These are phyloP conservation scores for Phasianus colchicus DNA, from an alignment of 2,113 vertebrate species.

Conservation along the genomic window DNA sequence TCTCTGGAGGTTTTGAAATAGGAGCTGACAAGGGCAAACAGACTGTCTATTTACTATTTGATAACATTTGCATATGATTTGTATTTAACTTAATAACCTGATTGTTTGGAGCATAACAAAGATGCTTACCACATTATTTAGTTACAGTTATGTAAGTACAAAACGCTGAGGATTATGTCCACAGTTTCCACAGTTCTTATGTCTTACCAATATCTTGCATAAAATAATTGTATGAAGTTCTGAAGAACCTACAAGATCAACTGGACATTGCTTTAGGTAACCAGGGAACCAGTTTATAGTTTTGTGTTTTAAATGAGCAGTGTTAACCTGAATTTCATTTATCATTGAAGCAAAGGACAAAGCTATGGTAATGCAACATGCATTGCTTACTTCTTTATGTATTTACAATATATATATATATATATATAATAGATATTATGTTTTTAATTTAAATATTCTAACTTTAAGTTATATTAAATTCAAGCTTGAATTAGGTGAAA, in stretches of 20 bases:
- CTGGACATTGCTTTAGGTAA: slow-evolving; percentile 21
- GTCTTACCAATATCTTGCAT: not conserved
- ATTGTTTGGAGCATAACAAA: not conserved
- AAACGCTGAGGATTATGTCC: slow-evolving; percentile 18
- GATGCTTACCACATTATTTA: not conserved
- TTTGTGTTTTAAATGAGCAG: slow-evolving; percentile 40
- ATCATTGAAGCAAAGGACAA: slow-evolving; percentile 6
- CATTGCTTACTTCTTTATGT: not conserved
- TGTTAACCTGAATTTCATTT: slow-evolving; percentile 4
- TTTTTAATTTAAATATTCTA: not conserved
- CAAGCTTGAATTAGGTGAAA: not conserved
- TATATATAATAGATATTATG: no score
- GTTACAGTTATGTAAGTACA: not conserved
- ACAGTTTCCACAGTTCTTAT: not conserved
- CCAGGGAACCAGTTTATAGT: slow-evolving; percentile 7
- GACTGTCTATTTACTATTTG: slow-evolving; percentile 41
- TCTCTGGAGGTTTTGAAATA: slow-evolving; percentile 27
- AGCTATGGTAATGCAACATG: not conserved
- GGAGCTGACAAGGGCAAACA: slow-evolving; percentile 4
- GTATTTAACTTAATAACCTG: slow-evolving; percentile 30
- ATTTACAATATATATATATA: no score
- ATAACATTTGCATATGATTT: slow-evolving; percentile 42
- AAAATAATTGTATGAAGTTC: slow-evolving; percentile 34
- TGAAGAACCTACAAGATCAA: slow-evolving; percentile 22
- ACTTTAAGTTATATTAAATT: not conserved